phyloP scores from a whole-genome alignment of 2,113 vertebrate genomes.

The Vulpes ferrilata region DNA sequence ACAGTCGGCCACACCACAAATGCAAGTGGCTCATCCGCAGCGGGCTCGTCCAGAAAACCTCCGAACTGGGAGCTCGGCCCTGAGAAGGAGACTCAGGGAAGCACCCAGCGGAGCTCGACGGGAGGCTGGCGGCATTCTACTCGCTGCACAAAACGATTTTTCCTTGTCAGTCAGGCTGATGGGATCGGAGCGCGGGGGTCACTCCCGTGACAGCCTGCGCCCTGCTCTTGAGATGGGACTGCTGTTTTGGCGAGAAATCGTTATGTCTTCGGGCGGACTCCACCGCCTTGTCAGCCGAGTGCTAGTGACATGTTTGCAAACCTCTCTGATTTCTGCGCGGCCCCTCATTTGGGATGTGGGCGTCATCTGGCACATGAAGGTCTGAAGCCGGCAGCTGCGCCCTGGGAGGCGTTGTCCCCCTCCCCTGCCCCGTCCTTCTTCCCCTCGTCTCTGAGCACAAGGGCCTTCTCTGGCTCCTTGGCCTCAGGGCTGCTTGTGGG shows the following conservation, averaged over 20 bases:
- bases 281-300: neutral
- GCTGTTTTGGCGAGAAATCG: neutral
- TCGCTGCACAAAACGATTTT: accelerated
- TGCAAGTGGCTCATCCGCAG: accelerated
- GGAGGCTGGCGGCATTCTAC: accelerated
- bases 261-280: accelerated
- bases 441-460: accelerated
- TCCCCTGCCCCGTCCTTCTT: neutral
- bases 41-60: accelerated
- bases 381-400: accelerated
- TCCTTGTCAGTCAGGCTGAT: neutral
- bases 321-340: neutral
- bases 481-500: neutral
- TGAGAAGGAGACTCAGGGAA: neutral
- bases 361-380: neutral
- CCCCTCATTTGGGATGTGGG: neutral
- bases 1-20: accelerated
- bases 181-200: neutral
- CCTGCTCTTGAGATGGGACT: neutral
- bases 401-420: accelerated
- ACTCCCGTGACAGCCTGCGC: accelerated
- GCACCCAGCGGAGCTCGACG: accelerated
- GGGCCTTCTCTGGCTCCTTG: neutral
- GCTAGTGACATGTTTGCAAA: neutral
- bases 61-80: neutral